Evolutionary conservation across 2,797 vertebrate species (phyloP).

Genomic region (Hydrolagus colliei): DNA sequence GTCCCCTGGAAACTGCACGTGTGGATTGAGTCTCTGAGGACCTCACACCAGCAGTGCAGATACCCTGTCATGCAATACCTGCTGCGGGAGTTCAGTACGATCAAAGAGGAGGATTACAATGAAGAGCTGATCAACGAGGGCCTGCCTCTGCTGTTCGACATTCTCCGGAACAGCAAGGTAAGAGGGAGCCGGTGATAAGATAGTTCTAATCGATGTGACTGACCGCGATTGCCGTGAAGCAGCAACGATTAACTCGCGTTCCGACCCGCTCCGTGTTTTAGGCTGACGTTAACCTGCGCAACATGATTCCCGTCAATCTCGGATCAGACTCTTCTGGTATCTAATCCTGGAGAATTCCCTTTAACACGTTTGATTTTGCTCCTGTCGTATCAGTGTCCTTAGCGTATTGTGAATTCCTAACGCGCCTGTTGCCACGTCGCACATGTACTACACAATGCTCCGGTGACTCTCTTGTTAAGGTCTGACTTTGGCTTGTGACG

Average conservation of each 20-base stretch:
- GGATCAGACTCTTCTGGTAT: no score
- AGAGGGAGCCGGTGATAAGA: slow-evolving; percentile 18
- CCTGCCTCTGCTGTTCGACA: slow-evolving; percentile 81
- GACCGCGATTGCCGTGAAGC: background rate
- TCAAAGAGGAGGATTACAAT: slow-evolving; percentile 85
- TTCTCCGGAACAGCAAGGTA: slow-evolving; percentile 83
- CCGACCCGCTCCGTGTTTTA: no score
- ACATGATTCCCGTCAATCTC: no score
- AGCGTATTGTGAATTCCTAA: no score
- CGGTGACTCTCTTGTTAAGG: no score
- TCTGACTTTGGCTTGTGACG: no score
- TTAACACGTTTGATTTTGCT: no score
- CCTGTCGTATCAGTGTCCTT: no score
- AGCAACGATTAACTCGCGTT: background rate
- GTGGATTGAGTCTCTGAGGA: slow-evolving; percentile 85
- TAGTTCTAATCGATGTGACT: background rate
- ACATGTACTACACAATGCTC: no score
- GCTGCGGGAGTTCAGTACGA: slow-evolving; percentile 77
- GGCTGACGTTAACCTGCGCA: no score
- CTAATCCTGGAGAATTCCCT: no score
- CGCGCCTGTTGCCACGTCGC: no score
- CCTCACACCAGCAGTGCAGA: slow-evolving; percentile 80
- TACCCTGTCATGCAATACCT: slow-evolving; percentile 75
- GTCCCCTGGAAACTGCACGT: slow-evolving; percentile 91
- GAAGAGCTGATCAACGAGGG: slow-evolving; percentile 78